Base-by-base conservation (phyloP, 1,140 invertebrate genomes). In the Trichomalopsis sarcophagae region DNA sequence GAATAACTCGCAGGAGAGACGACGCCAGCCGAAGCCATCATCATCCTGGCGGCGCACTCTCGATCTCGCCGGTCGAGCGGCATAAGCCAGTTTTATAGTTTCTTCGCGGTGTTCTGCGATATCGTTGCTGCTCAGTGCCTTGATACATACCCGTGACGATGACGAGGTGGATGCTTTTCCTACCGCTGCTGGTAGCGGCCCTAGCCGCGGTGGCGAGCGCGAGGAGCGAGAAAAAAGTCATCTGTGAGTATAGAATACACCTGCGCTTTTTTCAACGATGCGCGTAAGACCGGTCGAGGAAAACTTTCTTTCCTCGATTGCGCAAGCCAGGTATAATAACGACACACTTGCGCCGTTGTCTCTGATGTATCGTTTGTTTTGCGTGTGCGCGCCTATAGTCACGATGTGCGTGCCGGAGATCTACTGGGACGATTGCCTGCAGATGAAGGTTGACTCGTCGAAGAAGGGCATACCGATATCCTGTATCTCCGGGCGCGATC, bases 371-470 rank as follows among this genome's bases (percentile, higher is more conserved):
- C n/a, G n/a, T 23, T 6, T 66, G 62, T 66, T 36, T 36, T 36
- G 62, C 21, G 2, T 9, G 40, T 44, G 40, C 50, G 88, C 92
- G 47, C 87, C 3, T 6, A 6, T 36, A 96, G 96, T 95, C 88
- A 96, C 95, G 89, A 94, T 96, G 93, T 97, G 96, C 89, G 95
- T 96, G 30, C 96, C 96, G 0, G 92, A 95, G 75, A 93, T 94
- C 68, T 94, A 95, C 62, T 90, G 95, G 88, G 91, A 94, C 13
- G 93, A 95, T 40, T 97, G 96, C 91, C 91, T 94, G 82, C 92
- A 95, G 40, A 95, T 97, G 94, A 92, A 95, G 36, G 92, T 94
- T 68, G 94, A 96, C 87, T 94, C 94, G 17, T 94, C 94, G 9
- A 94, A 94, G 87, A 95, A 95, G 86, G 94, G 95, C 81, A 94